phyloP scores from a whole-genome alignment of 2,113 vertebrate genomes.

The Phylloscopus trochilus region DNA sequence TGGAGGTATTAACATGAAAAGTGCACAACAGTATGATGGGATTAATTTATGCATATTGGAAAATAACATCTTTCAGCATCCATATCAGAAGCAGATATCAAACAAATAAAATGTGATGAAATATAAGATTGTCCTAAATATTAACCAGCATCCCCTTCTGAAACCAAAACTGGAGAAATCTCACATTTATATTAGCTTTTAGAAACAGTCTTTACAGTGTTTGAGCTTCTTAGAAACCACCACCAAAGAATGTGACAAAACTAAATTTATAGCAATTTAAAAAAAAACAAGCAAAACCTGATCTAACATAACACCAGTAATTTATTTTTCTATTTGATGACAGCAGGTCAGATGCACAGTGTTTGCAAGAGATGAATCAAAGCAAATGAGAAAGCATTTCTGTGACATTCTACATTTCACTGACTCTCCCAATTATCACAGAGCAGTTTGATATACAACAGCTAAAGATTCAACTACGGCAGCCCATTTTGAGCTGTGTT shows the following conservation, averaged over 20 bases:
- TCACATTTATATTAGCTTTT: background rate
- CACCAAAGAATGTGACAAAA: background rate
- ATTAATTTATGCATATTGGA: background rate
- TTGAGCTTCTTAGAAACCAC: background rate
- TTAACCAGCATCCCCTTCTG: background rate
- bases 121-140: background rate
- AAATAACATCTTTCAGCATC: background rate
- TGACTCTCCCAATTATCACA: background rate
- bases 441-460: background rate
- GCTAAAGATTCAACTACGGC: background rate
- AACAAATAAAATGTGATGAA: background rate
- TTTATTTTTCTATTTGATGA: background rate
- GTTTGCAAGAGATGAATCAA: background rate
- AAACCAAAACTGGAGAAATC: background rate
- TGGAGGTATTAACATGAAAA: background rate
- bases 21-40: background rate
- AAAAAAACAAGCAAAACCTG: background rate
- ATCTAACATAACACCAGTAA: background rate
- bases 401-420: background rate
- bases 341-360: background rate
- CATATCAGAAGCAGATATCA: background rate
- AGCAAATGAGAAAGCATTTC: background rate
- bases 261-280: background rate
- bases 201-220: background rate
- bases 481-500: background rate